These are phyloP conservation scores for Betta splendens DNA, from an alignment of 2,797 vertebrate species.

Conservation along the genomic window DNA sequence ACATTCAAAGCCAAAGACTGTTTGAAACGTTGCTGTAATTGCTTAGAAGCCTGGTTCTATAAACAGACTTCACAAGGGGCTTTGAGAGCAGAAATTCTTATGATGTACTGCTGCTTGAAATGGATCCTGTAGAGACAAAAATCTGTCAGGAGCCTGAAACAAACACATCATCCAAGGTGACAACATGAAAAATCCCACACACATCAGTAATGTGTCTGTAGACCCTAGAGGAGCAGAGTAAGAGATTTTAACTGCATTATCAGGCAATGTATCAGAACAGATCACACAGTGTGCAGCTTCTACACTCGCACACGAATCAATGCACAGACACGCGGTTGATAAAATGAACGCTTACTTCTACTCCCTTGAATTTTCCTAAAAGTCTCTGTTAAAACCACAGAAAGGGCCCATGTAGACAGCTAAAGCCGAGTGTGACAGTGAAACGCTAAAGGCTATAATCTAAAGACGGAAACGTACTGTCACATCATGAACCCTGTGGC, in stretches of 20 bases:
- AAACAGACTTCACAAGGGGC: constrained; percentile 1
- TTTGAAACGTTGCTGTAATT: not conserved
- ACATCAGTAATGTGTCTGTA: constrained; percentile 7
- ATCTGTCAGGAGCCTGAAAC: constrained; percentile 14
- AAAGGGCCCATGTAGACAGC: not conserved
- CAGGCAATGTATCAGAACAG: not conserved
- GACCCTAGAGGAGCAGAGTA: constrained; percentile 8
- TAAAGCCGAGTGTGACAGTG: constrained; percentile 5
- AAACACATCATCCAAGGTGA: constrained; percentile 19
- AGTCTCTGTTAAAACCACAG: constrained; percentile 9
- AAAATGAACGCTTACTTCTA: too few relatives aligned
- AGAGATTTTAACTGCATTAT: not conserved
- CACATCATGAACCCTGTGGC: constrained; percentile 20
- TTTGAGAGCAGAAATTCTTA: constrained; percentile 13
- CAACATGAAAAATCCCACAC: constrained; percentile 17
- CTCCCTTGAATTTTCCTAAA: not conserved
- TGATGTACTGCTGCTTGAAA: constrained; percentile 9
- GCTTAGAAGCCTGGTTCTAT: constrained; percentile 4
- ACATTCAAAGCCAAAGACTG: constrained; percentile 12
- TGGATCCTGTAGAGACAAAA: constrained; percentile 24
- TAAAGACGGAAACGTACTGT: constrained; percentile 31
- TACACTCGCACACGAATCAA: constrained; percentile 1
- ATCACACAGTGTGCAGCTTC: not conserved
- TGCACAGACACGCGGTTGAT: too few relatives aligned
- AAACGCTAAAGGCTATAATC: constrained; percentile 18